These are phyloP conservation scores for Drosophila pseudotalamancana DNA, from an alignment of 2,888 invertebrate species.

Conservation along the genomic window DNA sequence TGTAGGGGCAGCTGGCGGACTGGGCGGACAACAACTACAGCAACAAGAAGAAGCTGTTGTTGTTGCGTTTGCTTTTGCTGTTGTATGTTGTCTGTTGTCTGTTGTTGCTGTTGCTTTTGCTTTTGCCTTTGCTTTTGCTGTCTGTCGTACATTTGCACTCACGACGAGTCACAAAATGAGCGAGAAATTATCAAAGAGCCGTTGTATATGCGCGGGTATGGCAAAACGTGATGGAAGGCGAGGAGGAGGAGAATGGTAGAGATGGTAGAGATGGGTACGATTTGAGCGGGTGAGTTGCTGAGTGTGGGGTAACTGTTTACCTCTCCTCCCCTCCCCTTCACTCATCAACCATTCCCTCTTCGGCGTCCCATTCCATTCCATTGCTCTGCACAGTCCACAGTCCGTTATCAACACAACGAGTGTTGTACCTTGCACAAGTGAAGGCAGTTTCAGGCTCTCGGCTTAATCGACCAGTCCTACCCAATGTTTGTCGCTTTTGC, in stretches of 20 bases:
- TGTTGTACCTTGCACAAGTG: conserved; percentile 3
- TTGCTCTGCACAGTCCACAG: no score
- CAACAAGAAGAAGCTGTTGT: conserved; percentile 11
- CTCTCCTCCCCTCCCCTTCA: neutral
- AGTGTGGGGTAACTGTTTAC: conserved; percentile 18
- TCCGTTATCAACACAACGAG: no score
- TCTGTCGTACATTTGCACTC: conserved; percentile 56
- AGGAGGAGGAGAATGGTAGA: neutral
- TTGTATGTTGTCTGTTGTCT: conserved; percentile 24
- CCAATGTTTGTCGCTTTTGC: conserved; percentile 51
- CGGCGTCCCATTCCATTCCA: no score
- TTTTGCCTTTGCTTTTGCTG: conserved; percentile 19
- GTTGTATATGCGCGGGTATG: conserved; percentile 13
- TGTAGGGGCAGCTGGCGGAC: neutral
- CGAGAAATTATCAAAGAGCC: conserved; percentile 64
- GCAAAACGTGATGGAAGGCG: conserved; percentile 2
- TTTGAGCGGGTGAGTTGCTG: no score
- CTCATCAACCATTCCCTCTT: rapidly evolving
- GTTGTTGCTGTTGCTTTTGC: conserved; percentile 7
- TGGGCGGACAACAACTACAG: conserved; percentile 6
- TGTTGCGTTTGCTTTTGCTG: conserved; percentile 9
- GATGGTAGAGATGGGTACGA: no score
- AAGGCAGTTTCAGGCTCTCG: conserved; percentile 35
- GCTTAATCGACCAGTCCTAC: conserved; percentile 57
- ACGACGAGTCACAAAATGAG: conserved; percentile 66